Evolutionary conservation across 1,140 invertebrate species (phyloP), one percentile per base, ranked within the genome.

Genomic region (Sarcophaga bullata): DNA sequence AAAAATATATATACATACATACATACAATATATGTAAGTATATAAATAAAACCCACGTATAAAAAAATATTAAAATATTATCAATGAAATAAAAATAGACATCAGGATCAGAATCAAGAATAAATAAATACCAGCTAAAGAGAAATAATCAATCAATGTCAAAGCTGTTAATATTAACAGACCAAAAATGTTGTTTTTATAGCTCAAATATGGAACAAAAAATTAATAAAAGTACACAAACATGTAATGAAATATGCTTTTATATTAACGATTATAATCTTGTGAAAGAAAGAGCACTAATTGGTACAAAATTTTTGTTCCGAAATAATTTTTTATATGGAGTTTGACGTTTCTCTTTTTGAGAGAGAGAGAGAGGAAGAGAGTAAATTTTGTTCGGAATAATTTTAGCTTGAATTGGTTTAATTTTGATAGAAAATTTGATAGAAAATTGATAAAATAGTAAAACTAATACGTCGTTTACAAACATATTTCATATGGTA

Each of bases 111-210:
- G 48, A 46, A 76, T 17, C 46, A 76, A 48, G 46, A 75, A 76
- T 3, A 19, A 47, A 15, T 48, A 15, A 76, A 76, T 48, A 48
- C 46, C 13, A 48, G 46, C 37, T 58, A 58, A 76, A 78, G 10
- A 78, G 19, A 50, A 78, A 50, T 78, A 78, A 78, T 78, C 75
- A 78, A 78, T 78, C 75, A 78, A 78, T 78, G 75, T 78, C 75
- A 78, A 78, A 50, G 75, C 25, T 78, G 25, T 1, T 78, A 78
- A 78, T 78, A 78, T 78, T 78, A 78, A 78, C 50, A 78, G 75
- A 50, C 48, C 25, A 50, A 48, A 78, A 50, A 78, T 78, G 75
- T 78, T 78, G 75, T 78, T 78, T 37, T 68, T 25, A 68, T 19
- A 19, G 62, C 62, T 68, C n/a, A 25, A 68, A 68, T 68, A 68